Base-by-base conservation (phyloP, 1,140 invertebrate genomes). In the Venustaconcha ellipsiformis region DNA sequence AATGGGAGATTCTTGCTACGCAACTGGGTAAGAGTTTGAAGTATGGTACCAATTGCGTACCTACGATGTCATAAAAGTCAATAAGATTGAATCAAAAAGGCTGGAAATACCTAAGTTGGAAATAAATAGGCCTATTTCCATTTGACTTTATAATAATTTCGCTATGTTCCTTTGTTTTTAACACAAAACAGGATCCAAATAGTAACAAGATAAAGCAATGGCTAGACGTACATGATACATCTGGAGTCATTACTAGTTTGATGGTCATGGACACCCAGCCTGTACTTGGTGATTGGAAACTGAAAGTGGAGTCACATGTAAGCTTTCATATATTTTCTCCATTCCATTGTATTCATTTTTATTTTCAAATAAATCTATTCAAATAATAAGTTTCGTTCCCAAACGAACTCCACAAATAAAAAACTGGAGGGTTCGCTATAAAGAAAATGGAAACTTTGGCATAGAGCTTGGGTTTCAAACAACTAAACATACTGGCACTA, bases 171-270 rank as follows among this genome's bases (percentile, higher is more conserved):
- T 57, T 48, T 37, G 17, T n/a, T 2, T 17, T 71, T 37, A 48
- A 48, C 37, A 48, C 57, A 20, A n/a, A 68, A 60, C 56, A 84
- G 83, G 84, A 85, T 64, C 80, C 84, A 5, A 80, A 79, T 48
- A 81, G 67, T 17, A 85, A 84, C 76, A 84, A 83, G 58, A 84
- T 85, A 48, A 84, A 84, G 63, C 82, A 83, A 58, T 80, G 71
- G 73, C 30, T 74, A 13, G 60, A 72, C 14, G 15, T 80, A 0
- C 20, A 70, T 18, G 81, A 80, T 48, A 23, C 64, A 8, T 75
- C 66, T 56, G 83, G 83, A 1, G 81, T 84, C 18, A 23, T 83
- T 37, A 81, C 79, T 18, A 81, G 79, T 23, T 78, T 78, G 8
- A 74, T 83, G 69, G 17, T 57, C 5, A 78, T 80, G 78, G 79